Base-by-base conservation (phyloP, 1,140 invertebrate species). In the Pogonomyrmex californicus region DNA sequence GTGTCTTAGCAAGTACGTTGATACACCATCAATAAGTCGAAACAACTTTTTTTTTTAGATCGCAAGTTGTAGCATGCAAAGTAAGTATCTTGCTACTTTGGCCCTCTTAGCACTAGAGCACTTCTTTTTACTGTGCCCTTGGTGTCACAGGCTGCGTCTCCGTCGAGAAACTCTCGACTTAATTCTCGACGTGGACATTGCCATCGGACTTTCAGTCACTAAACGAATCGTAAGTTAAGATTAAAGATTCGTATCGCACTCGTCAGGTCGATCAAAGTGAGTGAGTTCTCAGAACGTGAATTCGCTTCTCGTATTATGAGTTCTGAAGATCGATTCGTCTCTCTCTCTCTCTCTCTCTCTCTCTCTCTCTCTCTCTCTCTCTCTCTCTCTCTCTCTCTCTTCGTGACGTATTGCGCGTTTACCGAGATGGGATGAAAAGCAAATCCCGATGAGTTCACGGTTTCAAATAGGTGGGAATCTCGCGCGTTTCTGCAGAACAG, bases 161-260 rank as follows among this genome's bases (percentile, higher is more conserved):
- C 30, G 36, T 30, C 62, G 66, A 12, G 30, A 36, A 75, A 75
- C 30, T 66, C 30, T 79, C 2, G 4, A 83, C 30, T 73, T 44
- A 54, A 47, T 23, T 23, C 23, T 23, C 23, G 23, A 23, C 23
- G 10, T 60, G 7, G 38, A 47, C 41, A 14, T 10, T 41, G 30
- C 68, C 66, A 38, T 71, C 38, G 36, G 36, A 49, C 56, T 75
- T 75, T n/a, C 41, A 73, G 10, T 41, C 68, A 41, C 10, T 23
- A 41, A 30, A 30, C 54, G 68, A 38, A 73, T 75, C 44, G 79
- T 75, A 73, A 83, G 75, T 73, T 60, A 30, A 7, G 68, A 83
- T 83, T 83, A 83, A 83, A 83, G 79, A 83, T 83, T 62, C 54
- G 68, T 75, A 83, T 83, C 79, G 73, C n/a, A 4, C 54, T 75